Conservation (phyloP, 2,113 vertebrate species). For the Tragelaphus strepsiceros region DNA sequence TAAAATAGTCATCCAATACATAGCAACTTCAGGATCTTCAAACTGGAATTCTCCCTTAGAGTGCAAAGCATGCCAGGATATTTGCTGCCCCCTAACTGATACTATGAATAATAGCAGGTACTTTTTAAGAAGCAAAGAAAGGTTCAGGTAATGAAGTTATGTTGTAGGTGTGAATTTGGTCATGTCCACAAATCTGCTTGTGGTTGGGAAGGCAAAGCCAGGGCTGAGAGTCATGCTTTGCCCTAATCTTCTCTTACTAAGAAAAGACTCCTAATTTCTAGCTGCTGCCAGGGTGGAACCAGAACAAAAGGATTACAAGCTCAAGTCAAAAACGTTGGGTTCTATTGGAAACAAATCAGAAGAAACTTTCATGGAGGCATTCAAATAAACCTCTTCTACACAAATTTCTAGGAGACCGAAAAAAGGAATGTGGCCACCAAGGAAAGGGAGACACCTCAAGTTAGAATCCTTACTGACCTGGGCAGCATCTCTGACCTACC, state of each 20-base stretch:
- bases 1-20: neutral
- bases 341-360: neutral
- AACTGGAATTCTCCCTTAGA: neutral
- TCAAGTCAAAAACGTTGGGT: neutral
- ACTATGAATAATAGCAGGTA: neutral
- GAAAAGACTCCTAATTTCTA: neutral
- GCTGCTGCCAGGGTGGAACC: neutral
- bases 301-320: neutral
- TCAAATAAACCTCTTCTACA: neutral
- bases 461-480: neutral
- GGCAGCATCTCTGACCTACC: neutral
- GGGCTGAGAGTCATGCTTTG: fast-evolving
- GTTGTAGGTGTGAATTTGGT: neutral
- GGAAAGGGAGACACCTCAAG: neutral
- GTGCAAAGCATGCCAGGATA: neutral
- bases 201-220: neutral
- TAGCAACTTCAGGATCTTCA: neutral
- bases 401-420: neutral
- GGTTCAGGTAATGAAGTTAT: neutral
- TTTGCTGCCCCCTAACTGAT: constrained; percentile 51
- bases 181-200: neutral
- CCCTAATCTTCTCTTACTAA: neutral
- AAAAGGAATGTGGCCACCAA: neutral
- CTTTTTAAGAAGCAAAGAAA: neutral
- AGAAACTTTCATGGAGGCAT: neutral